These are phyloP conservation scores for Aspidapion aeneum DNA, from an alignment of 2,888 invertebrate genomes.

Conservation along the genomic window DNA sequence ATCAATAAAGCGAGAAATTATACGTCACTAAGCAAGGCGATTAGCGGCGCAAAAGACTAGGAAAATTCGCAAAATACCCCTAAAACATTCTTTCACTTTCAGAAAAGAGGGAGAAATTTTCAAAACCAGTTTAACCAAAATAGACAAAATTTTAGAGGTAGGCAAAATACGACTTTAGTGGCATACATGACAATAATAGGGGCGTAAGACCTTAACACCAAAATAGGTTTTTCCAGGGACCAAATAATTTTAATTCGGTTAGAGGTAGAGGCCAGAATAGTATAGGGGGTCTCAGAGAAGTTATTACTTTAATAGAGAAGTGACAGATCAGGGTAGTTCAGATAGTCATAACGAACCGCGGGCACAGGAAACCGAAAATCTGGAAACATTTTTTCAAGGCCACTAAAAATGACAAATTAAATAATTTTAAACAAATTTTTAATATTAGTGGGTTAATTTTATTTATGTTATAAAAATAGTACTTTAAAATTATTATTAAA, in stretches of 20 bases:
- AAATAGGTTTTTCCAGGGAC: not conserved
- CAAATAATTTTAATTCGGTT: not conserved
- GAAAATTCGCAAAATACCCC: too few relatives aligned
- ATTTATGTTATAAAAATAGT: too few relatives aligned
- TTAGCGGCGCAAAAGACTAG: not conserved
- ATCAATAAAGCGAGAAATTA: too few relatives aligned
- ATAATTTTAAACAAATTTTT: too few relatives aligned
- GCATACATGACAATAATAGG: too few relatives aligned
- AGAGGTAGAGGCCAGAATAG: not conserved
- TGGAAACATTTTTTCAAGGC: too few relatives aligned
- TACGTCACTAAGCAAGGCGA: not conserved
- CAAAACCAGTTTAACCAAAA: not conserved
- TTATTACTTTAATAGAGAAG: not conserved
- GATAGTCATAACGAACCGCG: too few relatives aligned
- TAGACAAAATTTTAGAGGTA: not conserved
- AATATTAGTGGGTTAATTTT: too few relatives aligned
- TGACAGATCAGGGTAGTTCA: not conserved
- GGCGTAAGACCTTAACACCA: not conserved
- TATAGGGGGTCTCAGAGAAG: not conserved
- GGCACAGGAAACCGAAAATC: too few relatives aligned
- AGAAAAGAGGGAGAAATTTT: not conserved
- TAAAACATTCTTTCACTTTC: too few relatives aligned
- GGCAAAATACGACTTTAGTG: not conserved
- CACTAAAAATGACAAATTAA: too few relatives aligned
- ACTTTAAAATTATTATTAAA: too few relatives aligned